These are phyloP conservation scores for Pollachius pollachius DNA, from an alignment of 2,113 vertebrate genomes.

Conservation along the genomic window DNA sequence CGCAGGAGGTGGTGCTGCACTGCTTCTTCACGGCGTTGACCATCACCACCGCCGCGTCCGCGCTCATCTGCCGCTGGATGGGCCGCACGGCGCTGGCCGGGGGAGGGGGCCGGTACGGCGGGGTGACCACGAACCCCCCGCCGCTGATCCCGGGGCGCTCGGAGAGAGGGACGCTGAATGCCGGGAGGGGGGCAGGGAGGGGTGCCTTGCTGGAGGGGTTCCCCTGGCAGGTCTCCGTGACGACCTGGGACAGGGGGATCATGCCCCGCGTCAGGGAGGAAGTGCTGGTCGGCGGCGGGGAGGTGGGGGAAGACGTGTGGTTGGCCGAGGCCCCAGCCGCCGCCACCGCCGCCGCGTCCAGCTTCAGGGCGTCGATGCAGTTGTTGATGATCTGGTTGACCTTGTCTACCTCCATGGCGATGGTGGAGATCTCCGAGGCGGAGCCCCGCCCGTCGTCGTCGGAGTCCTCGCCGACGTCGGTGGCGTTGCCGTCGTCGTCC, in stretches of 20 bases:
- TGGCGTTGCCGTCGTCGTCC: conserved; percentile 75
- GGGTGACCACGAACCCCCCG: conserved; percentile 83
- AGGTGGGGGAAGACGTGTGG: conserved; percentile 74
- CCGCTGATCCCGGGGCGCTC: conserved; percentile 78
- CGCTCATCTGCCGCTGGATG: conserved; percentile 94
- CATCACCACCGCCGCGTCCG: conserved; percentile 85
- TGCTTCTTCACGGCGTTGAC: conserved; percentile 84
- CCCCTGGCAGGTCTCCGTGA: conserved; percentile 60
- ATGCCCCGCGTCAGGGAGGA: conserved; percentile 72
- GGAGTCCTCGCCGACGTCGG: conserved; percentile 80
- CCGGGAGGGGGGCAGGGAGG: conserved; percentile 72
- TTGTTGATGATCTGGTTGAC: conserved; percentile 99
- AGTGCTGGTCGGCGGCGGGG: conserved; percentile 68
- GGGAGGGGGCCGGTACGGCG: conserved; percentile 88
- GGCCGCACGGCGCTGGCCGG: conserved; percentile 80
- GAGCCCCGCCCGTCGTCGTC: conserved; percentile 91
- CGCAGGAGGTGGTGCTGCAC: conserved; percentile 89
- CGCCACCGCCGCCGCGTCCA: conserved; percentile 87
- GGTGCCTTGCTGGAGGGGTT: conserved; percentile 71
- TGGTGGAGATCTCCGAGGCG: conserved; percentile 96
- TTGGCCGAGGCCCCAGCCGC: conserved; percentile 70
- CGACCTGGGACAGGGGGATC: conserved; percentile 69
- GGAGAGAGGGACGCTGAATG: conserved; percentile 66
- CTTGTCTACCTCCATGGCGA: conserved; percentile 98
- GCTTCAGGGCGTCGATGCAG: conserved; percentile 95